These are phyloP conservation scores for Dysdera silvatica DNA, from an alignment of 1,140 invertebrate species.

Conservation along the genomic window DNA sequence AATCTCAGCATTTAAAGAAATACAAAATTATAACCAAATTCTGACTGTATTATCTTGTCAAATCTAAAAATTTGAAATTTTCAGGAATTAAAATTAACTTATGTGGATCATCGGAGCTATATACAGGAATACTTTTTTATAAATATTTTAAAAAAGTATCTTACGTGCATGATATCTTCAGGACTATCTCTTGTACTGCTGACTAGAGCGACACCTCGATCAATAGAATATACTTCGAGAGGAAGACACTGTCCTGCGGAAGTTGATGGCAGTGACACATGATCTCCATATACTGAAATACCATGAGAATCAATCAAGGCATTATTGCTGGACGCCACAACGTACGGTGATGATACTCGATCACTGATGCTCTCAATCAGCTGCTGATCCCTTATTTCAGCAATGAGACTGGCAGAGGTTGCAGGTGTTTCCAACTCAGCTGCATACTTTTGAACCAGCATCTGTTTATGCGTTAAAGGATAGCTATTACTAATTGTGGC, in stretches of 20 bases:
- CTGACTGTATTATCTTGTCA: no score
- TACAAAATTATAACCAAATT: no score
- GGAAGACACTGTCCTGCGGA: conserved; percentile 21
- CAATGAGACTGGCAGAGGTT: conserved; percentile 9
- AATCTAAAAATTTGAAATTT: no score
- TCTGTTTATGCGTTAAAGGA: conserved; percentile 31
- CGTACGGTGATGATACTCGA: conserved; percentile 10
- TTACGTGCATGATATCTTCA: conserved; percentile 25
- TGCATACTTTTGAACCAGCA: conserved; percentile 35
- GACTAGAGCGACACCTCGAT: conserved; percentile 21
- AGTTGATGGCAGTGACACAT: conserved; percentile 12
- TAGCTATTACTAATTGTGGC: conserved; percentile 3
- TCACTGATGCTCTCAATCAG: conserved; percentile 16
- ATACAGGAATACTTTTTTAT: no score
- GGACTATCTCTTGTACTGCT: conserved; percentile 27
- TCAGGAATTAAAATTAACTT: no score
- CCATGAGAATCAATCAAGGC: conserved; percentile 20
- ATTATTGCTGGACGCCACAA: conserved; percentile 20
- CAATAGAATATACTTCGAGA: conserved; percentile 28
- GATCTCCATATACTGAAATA: conserved; percentile 22
- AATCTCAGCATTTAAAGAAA: no score
- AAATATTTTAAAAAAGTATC: no score
- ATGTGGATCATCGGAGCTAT: no score
- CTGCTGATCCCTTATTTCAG: conserved; percentile 21
- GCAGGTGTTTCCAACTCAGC: conserved; percentile 28